phyloP scores from a whole-genome alignment of 2,113 vertebrate genomes.

The Emydocephalus ijimae region DNA sequence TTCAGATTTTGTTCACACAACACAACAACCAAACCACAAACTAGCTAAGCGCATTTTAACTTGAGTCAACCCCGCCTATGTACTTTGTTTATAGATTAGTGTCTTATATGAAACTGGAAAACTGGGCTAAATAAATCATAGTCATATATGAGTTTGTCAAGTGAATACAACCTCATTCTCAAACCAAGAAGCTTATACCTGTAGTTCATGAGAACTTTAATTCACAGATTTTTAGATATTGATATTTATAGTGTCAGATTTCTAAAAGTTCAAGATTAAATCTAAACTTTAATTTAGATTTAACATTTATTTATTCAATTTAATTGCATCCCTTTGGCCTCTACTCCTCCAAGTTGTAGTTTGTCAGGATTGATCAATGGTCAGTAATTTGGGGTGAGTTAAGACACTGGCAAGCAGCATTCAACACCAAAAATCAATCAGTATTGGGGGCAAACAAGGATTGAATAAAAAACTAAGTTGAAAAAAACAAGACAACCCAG shows the following conservation, averaged over 20 bases:
- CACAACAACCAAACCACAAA: neutral
- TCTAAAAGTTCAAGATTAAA: neutral
- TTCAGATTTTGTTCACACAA: neutral
- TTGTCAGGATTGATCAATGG: neutral
- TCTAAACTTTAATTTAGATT: neutral
- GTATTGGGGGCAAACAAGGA: neutral
- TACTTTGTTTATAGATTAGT: neutral
- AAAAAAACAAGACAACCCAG: neutral
- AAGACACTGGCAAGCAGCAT: neutral
- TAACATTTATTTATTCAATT: neutral
- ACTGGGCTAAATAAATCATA: neutral
- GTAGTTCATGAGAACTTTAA: neutral
- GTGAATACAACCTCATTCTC: neutral
- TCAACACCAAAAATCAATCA: neutral
- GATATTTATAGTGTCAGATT: neutral
- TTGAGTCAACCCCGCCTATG: neutral
- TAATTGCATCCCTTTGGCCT: neutral
- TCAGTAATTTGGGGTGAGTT: neutral
- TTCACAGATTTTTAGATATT: neutral
- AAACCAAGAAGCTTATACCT: neutral
- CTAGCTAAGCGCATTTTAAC: neutral
- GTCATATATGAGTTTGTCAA: neutral
- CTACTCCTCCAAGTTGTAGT: neutral
- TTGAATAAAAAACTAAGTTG: neutral
- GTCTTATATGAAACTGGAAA: neutral